Percentiles rank a stretch among this genome's conserved stretches.
These are phyloP conservation scores for Platycheirus albimanus DNA, from an alignment of 2,888 invertebrate species.

Conservation along the genomic window DNA sequence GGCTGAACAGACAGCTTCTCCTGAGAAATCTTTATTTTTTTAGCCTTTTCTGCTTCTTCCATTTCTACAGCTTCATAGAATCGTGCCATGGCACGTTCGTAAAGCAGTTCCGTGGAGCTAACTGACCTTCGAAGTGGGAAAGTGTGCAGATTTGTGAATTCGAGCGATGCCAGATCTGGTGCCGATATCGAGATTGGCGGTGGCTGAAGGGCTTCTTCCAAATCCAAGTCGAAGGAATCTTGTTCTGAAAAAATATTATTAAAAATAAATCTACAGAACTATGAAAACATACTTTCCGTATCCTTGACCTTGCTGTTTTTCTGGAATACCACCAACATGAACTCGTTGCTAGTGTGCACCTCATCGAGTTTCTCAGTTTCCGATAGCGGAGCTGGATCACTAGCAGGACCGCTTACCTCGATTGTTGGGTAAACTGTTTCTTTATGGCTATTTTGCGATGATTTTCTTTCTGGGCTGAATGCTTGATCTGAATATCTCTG, in stretches of 20 bases:
- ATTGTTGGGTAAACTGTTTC: constrained; percentile 78
- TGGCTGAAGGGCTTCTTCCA: constrained; percentile 88
- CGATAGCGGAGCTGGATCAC: constrained; percentile 70
- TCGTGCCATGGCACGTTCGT: constrained; percentile 91
- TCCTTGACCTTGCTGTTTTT: constrained; percentile 84
- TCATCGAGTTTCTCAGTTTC: constrained; percentile 81
- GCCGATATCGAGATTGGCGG: constrained; percentile 92
- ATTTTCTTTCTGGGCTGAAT: constrained; percentile 75
- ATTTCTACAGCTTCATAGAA: constrained; percentile 90
- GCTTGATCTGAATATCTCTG: constrained; percentile 77
- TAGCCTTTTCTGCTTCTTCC: constrained; percentile 86
- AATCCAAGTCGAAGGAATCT: constrained; percentile 86
- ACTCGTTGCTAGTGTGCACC: constrained; percentile 89
- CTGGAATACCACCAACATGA: constrained; percentile 89
- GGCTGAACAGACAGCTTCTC: constrained; percentile 76
- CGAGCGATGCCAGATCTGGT: constrained; percentile 88
- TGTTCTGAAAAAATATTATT: constrained; percentile 80
- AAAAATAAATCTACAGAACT: constrained; percentile 7
- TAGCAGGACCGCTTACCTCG: constrained; percentile 79
- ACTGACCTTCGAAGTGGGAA: constrained; percentile 87
- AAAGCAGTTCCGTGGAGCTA: constrained; percentile 92
- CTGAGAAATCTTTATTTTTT: constrained; percentile 78
- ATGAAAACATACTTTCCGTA: constrained; percentile 82
- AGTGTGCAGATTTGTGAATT: constrained; percentile 83
- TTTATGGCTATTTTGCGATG: constrained; percentile 36